phyloP scores from a whole-genome alignment of 2,888 invertebrate genomes.

The Apotomis betuletana region DNA sequence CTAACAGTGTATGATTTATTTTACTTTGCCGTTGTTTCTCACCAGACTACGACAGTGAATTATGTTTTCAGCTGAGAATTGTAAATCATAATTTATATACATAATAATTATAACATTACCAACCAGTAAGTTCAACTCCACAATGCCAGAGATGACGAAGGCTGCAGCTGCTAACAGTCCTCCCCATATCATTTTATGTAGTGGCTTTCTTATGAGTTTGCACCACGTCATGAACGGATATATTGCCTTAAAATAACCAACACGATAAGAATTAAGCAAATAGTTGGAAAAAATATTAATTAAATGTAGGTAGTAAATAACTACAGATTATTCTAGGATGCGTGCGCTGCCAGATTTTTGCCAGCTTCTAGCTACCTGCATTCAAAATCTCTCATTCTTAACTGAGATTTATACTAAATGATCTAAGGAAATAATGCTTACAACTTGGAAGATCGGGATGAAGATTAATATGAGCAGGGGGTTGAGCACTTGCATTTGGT shows the following conservation, averaged over 20 bases:
- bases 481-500: slow-evolving; percentile 97
- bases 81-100: neutral
- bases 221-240: slow-evolving; percentile 91
- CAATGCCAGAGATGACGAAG: slow-evolving; percentile 94
- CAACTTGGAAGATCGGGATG: slow-evolving; percentile 92
- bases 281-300: neutral
- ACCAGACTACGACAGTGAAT: neutral
- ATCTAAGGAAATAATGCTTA: slow-evolving; percentile 50
- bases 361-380: too few species aligned
- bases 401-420: neutral
- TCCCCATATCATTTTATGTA: slow-evolving; percentile 94
- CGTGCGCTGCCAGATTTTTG: too few species aligned
- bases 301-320: too few species aligned
- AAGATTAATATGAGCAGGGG: slow-evolving; percentile 92
- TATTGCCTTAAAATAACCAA: slow-evolving; percentile 73
- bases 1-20: too few species aligned
- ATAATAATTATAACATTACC: slow-evolving; percentile 39
- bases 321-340: too few species aligned
- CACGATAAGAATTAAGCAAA: neutral
- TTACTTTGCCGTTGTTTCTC: too few species aligned
- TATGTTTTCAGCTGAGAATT: slow-evolving; percentile 12
- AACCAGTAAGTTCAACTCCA: slow-evolving; percentile 90
- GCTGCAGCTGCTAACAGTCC: slow-evolving; percentile 93
- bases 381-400: too few species aligned
- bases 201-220: slow-evolving; percentile 87